phyloP scores from a whole-genome alignment of 2,797 vertebrate species.

The Triplophysa bombifrons region DNA sequence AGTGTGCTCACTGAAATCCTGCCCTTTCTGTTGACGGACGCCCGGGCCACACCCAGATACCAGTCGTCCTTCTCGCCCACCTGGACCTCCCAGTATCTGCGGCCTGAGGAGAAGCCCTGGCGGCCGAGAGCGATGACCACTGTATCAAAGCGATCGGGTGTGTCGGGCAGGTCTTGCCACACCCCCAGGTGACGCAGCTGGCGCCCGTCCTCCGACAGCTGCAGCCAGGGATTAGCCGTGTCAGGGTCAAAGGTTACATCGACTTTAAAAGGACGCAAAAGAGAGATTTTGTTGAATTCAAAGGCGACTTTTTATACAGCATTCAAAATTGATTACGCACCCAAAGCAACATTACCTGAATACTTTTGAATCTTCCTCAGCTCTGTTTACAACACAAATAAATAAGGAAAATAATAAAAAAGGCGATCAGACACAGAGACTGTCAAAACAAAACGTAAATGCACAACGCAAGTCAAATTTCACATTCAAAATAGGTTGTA shows the following conservation, averaged over 20 bases:
- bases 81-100: constrained; percentile 85
- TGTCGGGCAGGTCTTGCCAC: constrained; percentile 78
- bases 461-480: too few relatives aligned
- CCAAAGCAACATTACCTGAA: constrained; percentile 66
- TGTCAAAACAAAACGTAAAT: too few relatives aligned
- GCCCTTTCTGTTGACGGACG: constrained; percentile 79
- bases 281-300: neutral
- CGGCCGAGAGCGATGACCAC: constrained; percentile 80
- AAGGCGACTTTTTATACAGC: neutral
- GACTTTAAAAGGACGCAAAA: constrained; percentile 61
- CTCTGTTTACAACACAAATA: constrained; percentile 64
- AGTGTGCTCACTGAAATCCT: constrained; percentile 73
- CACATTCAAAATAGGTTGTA: too few relatives aligned
- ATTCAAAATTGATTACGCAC: neutral
- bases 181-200: constrained; percentile 76
- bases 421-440: neutral
- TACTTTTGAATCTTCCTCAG: constrained; percentile 74
- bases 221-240: constrained; percentile 82
- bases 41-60: constrained; percentile 82
- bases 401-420: neutral
- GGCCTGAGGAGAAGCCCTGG: constrained; percentile 73
- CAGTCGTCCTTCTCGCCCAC: constrained; percentile 83
- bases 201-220: constrained; percentile 79
- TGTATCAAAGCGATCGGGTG: constrained; percentile 78
- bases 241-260: constrained; percentile 80